Conservation (phyloP, 2,113 vertebrate genomes). For the Bufo gargarizans region DNA sequence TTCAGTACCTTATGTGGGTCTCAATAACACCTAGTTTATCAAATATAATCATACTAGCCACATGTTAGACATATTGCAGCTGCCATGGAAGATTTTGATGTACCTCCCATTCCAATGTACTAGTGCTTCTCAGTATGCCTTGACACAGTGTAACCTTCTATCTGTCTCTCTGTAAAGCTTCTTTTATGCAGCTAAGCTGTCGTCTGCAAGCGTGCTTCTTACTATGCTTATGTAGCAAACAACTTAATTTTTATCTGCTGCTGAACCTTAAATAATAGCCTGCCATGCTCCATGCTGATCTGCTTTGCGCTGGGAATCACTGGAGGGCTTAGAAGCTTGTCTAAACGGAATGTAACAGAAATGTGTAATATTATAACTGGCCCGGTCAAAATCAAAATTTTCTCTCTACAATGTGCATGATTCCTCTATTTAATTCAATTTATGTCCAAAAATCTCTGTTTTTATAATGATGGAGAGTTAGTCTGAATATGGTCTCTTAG, state of each 20-base stretch:
- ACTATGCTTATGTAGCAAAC: slow-evolving; percentile 8
- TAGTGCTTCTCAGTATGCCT: not conserved
- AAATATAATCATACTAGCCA: not conserved
- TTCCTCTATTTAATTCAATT: not conserved
- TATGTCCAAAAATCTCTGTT: not conserved
- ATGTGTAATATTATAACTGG: slow-evolving; percentile 8
- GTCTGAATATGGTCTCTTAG: too few species aligned
- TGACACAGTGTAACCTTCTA: not conserved
- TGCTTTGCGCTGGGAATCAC: slow-evolving; percentile 4
- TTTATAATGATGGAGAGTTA: too few species aligned
- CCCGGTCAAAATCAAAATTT: not conserved
- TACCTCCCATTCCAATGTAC: not conserved
- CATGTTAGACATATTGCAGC: not conserved
- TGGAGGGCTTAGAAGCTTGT: not conserved
- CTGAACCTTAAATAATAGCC: slow-evolving; percentile 25
- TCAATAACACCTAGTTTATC: not conserved
- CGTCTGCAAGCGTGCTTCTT: not conserved
- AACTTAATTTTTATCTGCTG: slow-evolving; percentile 29
- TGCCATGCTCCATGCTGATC: slow-evolving; percentile 23
- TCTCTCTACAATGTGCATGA: not conserved
- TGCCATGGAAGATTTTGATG: not conserved
- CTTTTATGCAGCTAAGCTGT: not conserved
- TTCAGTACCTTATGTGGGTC: not conserved
- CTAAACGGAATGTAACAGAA: not conserved
- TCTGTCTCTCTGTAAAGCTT: not conserved